These are phyloP conservation scores for Hemibagrus guttatus DNA, from an alignment of 2,797 vertebrate genomes.

Conservation along the genomic window DNA sequence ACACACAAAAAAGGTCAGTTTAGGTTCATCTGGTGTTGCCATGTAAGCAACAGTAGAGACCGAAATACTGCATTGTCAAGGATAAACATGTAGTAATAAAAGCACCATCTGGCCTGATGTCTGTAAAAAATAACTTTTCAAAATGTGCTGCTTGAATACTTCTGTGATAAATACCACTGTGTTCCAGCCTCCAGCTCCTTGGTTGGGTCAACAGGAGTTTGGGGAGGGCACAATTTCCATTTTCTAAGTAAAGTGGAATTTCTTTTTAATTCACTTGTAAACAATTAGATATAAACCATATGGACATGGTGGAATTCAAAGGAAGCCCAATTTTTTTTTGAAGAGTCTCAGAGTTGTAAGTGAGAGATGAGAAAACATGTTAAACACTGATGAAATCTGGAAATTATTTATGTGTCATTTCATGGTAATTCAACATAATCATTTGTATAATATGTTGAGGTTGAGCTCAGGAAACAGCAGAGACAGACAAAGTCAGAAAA, in stretches of 20 bases:
- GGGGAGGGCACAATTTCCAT: conserved; percentile 65
- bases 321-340: conserved; percentile 58
- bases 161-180: conserved; percentile 65
- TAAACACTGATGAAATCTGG: conserved; percentile 34
- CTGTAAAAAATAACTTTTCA: conserved; percentile 64
- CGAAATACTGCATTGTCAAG: conserved; percentile 45
- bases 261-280: conserved; percentile 74
- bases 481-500: background rate
- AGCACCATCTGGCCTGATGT: conserved; percentile 54
- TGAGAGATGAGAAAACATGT: conserved; percentile 49
- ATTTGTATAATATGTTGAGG: conserved; percentile 49
- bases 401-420: conserved; percentile 55
- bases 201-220: conserved; percentile 64
- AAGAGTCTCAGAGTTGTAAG: conserved; percentile 18
- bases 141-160: conserved; percentile 57
- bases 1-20: background rate
- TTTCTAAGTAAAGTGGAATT: conserved; percentile 76
- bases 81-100: conserved; percentile 61
- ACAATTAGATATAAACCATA: conserved; percentile 78
- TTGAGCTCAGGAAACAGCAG: conserved; percentile 45
- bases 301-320: conserved; percentile 66
- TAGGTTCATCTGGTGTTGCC: background rate
- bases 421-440: conserved; percentile 51
- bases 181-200: conserved; percentile 67
- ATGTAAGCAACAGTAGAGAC: conserved; percentile 54